A percentile compares a stretch with the other conserved stretches of the same genome.
These are phyloP conservation scores for Silurus lanzhouensis DNA, from an alignment of 2,797 vertebrate genomes.

Conservation along the genomic window DNA sequence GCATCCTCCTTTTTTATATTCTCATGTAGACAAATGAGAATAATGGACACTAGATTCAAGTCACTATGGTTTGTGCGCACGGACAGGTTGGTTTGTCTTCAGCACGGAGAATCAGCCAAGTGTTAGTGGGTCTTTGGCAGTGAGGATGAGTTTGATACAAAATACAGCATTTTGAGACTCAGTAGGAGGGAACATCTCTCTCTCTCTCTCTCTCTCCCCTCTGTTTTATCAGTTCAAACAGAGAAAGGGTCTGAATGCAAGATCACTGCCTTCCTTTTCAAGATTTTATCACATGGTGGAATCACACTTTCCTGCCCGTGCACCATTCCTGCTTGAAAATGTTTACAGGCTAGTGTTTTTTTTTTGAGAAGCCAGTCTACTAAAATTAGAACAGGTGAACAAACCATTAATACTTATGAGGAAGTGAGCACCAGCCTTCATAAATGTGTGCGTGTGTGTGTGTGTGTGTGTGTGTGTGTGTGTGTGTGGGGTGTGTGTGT, in stretches of 20 bases:
- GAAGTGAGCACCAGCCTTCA: slow-evolving; percentile 46
- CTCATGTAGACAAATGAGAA: slow-evolving; percentile 9
- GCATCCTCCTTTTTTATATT: slow-evolving; percentile 25
- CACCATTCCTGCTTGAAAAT: slow-evolving; percentile 42
- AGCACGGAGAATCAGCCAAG: slow-evolving; percentile 36
- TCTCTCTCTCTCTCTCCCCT: slow-evolving; percentile 68
- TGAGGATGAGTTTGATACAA: slow-evolving; percentile 69
- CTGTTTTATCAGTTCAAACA: slow-evolving; percentile 68
- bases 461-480: no score
- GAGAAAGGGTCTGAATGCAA: slow-evolving; percentile 64
- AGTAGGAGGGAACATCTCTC: slow-evolving; percentile 66
- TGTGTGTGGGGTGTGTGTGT: neutral
- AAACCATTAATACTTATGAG: slow-evolving; percentile 30
- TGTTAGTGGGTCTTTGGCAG: slow-evolving; percentile 73
- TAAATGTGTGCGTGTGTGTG: neutral
- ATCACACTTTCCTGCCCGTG: slow-evolving; percentile 60
- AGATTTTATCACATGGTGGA: slow-evolving; percentile 15
- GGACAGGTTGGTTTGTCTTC: slow-evolving; percentile 28
- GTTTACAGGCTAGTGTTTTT: slow-evolving; percentile 41
- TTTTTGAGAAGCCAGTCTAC: slow-evolving; percentile 54
- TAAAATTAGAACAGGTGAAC: slow-evolving; percentile 57
- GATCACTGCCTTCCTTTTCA: slow-evolving; percentile 41
- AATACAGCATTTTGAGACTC: slow-evolving; percentile 67
- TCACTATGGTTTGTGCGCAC: slow-evolving; percentile 29
- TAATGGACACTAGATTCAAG: slow-evolving; percentile 23